These are phyloP conservation scores for Pteromalus puparum DNA, from an alignment of 1,140 invertebrate genomes.

Conservation along the genomic window DNA sequence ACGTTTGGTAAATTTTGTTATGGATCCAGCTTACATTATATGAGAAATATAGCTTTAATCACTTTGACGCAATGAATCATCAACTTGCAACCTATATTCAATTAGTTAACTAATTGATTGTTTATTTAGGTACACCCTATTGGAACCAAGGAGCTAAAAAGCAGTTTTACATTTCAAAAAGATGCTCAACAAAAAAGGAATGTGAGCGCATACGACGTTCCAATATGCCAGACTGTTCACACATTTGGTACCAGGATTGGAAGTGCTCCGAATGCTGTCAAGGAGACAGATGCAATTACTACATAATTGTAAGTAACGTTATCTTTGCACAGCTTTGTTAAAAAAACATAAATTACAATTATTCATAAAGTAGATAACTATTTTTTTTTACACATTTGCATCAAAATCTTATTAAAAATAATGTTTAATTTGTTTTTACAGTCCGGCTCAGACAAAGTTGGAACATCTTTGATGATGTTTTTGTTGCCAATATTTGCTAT, in stretches of 20 bases:
- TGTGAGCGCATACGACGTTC: conserved; percentile 83
- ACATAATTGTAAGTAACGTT: conserved; percentile 89
- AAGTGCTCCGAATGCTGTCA: conserved; percentile 97
- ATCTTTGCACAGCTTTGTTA: neutral
- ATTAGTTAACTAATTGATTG: conserved; percentile 12
- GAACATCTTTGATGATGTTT: conserved; percentile 20
- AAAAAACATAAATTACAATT: neutral
- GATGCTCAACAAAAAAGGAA: conserved; percentile 87
- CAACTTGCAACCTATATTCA: too few species aligned
- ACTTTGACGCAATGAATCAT: neutral
- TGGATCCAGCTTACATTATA: too few species aligned
- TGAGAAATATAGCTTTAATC: too few species aligned
- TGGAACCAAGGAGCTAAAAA: conserved; percentile 95
- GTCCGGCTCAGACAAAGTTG: conserved; percentile 55
- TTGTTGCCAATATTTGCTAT: conserved; percentile 27
- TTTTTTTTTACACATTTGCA: conserved; percentile 1
- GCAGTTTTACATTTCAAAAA: conserved; percentile 95
- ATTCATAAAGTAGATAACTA: neutral
- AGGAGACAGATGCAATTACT: conserved; percentile 98
- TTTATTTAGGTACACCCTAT: conserved; percentile 87
- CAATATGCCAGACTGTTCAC: conserved; percentile 88
- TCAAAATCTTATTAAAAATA: neutral
- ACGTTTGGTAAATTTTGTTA: too few species aligned
- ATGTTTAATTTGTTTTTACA: conserved; percentile 52
- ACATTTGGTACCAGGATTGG: conserved; percentile 99